These are phyloP conservation scores for Neodiprion fabricii DNA, from an alignment of 1,140 invertebrate genomes.

Conservation along the genomic window DNA sequence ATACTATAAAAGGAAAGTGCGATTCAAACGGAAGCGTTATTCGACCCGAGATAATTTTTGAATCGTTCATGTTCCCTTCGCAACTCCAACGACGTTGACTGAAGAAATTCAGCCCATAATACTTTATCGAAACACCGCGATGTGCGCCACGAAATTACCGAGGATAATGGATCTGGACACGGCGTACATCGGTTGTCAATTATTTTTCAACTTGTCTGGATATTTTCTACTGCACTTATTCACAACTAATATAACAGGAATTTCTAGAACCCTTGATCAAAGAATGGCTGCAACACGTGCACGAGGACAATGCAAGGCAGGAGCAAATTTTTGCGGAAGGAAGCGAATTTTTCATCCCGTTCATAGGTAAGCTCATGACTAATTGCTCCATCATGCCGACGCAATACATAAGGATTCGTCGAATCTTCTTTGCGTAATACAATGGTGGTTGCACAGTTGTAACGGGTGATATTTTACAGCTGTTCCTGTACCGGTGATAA, in stretches of 20 bases:
- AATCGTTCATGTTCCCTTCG: too few relatives aligned
- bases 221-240: not conserved
- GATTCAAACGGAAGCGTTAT: too few relatives aligned
- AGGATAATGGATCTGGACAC: conserved; percentile 34
- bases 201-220: not conserved
- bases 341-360: conserved; percentile 39
- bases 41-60: too few relatives aligned
- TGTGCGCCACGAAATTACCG: not conserved
- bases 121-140: too few relatives aligned
- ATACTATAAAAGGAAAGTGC: too few relatives aligned
- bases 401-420: not conserved
- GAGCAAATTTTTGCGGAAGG: conserved; percentile 28
- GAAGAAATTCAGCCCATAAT: too few relatives aligned
- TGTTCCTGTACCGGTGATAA: conserved; percentile 36
- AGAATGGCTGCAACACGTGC: conserved; percentile 44
- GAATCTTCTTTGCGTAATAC: not conserved
- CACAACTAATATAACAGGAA: not conserved
- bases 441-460: not conserved
- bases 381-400: not conserved
- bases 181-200: conserved; percentile 37
- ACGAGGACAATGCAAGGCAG: conserved; percentile 32
- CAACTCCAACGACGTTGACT: too few relatives aligned
- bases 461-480: conserved; percentile 29
- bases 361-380: conserved; percentile 35
- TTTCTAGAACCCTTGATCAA: conserved; percentile 37